Conservation (phyloP, 1,140 invertebrate species). For the Brachionus rubens region DNA sequence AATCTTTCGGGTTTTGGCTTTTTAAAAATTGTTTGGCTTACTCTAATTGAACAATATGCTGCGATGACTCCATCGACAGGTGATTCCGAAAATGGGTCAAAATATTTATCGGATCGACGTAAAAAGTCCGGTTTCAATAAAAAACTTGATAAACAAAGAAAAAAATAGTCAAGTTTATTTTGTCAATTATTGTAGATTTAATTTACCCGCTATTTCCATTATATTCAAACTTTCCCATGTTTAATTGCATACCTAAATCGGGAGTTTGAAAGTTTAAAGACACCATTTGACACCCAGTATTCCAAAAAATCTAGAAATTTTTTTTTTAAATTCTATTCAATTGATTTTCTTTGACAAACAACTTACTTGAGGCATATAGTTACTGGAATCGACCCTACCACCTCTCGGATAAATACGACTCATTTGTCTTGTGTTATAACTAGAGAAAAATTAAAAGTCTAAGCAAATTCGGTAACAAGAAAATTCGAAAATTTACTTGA, state of each 20-base stretch:
- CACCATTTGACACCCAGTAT: slow-evolving; percentile 99
- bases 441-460: slow-evolving; percentile 48
- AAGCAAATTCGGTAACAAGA: background rate
- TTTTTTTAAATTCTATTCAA: background rate
- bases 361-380: slow-evolving; percentile 95
- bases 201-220: slow-evolving; percentile 99
- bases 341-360: background rate
- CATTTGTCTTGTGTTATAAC: slow-evolving; percentile 95
- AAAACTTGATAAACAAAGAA: too few relatives aligned
- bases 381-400: slow-evolving; percentile 94
- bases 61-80: slow-evolving; percentile 99
- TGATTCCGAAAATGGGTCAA: slow-evolving; percentile 97
- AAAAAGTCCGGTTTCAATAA: slow-evolving; percentile 98
- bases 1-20: background rate
- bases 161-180: too few relatives aligned
- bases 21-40: slow-evolving; percentile 62
- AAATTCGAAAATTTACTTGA: slow-evolving; percentile 69
- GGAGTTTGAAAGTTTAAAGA: slow-evolving; percentile 99
- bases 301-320: slow-evolving; percentile 80
- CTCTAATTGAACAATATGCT: slow-evolving; percentile 88
- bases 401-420: slow-evolving; percentile 98
- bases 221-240: slow-evolving; percentile 99
- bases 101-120: slow-evolving; percentile 87
- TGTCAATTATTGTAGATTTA: too few relatives aligned
- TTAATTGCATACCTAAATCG: slow-evolving; percentile 97